Evolutionary conservation across 2,888 invertebrate species (phyloP), one percentile per base, ranked within the genome.

Genomic region (Hyppa rectilinea): DNA sequence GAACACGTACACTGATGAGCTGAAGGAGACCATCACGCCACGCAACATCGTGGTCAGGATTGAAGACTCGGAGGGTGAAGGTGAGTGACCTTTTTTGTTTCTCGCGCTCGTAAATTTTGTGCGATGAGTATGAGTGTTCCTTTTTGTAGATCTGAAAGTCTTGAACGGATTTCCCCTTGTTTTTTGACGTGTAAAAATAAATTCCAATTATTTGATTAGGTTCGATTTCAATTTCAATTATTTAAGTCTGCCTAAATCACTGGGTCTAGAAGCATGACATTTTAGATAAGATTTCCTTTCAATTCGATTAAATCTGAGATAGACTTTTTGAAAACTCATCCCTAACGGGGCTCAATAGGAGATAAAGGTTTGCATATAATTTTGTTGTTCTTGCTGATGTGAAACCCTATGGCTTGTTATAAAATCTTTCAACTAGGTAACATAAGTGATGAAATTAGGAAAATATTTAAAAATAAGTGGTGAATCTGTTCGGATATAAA

Each of bases 1-100:
- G 93, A 99, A 99, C 94, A 97, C 97, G 77, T 98, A 98, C 93
- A 98, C 98, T 29, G 98, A 99, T 87, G 98, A 99, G 88, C 97
- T 97, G 84, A 97, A 97, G 97, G 89, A 82, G 29, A 85, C 87
- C 1, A 75, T 92, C 50, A 87, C 86, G 40, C 85, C 87, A 26
- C 87, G 83, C 17, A 78, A 83, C 9, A 77, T 92, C 67, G 71
- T 87, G 9, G 62, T 91, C 40, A 87, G 87, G 31, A 63, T 85
- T 1, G 90, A 89, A 0, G 91, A 91, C 12, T 87, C 87, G 0
- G 91, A 92, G 7, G 71, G 74, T 17, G 83, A 87, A 79, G 87
- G 87, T 87, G 70, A 1, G 75, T 66, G 4, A 31, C 14, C 6
- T 38, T 6, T 26, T 14, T 4, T n/a, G n/a, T 34, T 36, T 23